Evolutionary conservation across 2,113 vertebrate species (phyloP), one percentile per base, ranked within the genome.

Genomic region (Bufo bufo): DNA sequence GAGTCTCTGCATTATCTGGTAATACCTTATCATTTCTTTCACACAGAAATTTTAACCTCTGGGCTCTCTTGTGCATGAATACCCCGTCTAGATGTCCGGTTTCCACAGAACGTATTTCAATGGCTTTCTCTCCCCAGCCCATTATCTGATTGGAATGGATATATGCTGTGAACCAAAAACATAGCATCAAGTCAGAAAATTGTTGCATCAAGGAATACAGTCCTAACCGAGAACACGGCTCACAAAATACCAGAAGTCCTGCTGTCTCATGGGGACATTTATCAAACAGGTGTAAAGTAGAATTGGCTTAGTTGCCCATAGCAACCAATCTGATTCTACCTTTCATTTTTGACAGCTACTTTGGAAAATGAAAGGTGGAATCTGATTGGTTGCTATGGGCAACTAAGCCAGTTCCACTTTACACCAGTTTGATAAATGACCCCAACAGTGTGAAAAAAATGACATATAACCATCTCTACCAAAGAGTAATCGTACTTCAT

Each of bases 141-240:
- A 99, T 99, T 94, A 99, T 99, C 96, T 99, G 98, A 96, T 98
- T 99, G 95, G 98, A 99, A 96, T 99, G 98, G 96, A 99, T 99
- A 96, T 99, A 99, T 92, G 98, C 98, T 99, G 96, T 93, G 91
- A 93, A 94, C 11, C 94, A 93, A 74, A 74, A 47, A 74, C 13
- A 50, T 7, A 50, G 13, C 6, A 45, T 72, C 17, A 50, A 20
- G 43, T 49, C 17, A 75, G 7, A 75, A 74, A 74, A 72, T 3
- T 33, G 23, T 43, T 3, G 13, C 0, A 8, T 74, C 6, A 47
- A 74, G 71, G 13, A 72, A 58, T 9, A 43, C n/a, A 80, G 12
- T 50, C 3, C 12, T 12, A 54, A 78, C 2, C 4, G 7, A 23
- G 11, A 4, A 3, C 20, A 54, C 50, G 13, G 3, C 6, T 47